Evolutionary conservation across 30 jellyfish, hydroid and myxozoan species (phyloP), one percentile per base, ranked within the genome.

Genomic region (Hydra vulgaris): DNA sequence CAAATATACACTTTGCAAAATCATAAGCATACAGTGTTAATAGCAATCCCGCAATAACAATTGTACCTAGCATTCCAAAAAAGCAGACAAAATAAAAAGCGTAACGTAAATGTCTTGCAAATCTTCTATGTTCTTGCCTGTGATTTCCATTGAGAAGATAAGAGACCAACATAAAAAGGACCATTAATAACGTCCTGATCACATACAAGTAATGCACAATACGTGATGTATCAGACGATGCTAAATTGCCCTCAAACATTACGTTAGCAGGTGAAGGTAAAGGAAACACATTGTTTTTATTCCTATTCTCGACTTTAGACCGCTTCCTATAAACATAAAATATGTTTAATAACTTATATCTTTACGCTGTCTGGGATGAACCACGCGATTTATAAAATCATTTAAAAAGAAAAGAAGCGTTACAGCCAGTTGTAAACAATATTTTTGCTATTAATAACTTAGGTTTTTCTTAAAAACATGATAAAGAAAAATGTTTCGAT

Each of bases 211-310:
- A 66, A 19, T 71, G 74, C 0, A 76, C 70, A 25, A 55, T 19
- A 53, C 74, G 23, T 27, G 80, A 79, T 54, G 61, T 69, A 7
- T 78, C 81, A 7, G 66, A 74, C 17, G 79, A 71, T 26, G 66
- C 88, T 0, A 21, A 25, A 17, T 53, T 23, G 24, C 83, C 16
- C 71, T 82, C 87, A 61, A 84, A 93, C 21, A 55, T 74, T 24
- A 95, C 94, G 4, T 86, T 70, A 17, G 81, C 61, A 7, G 99
- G 94, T 17, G 96, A 75, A 22, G 99, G 99, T 25, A 94, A 72
- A 3, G 96, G 96, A 23, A 82, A 79, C 18, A 67, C 75, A 73
- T 86, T 80, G 82, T 72, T 83, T 7, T 93, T 84, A 18, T 79
- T 79, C 66, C 79, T 74, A 18, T 61, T 72, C 70, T 83, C 95